Percentiles rank a stretch among this genome's conserved stretches.
Evolutionary conservation across 2,888 invertebrate genomes (phyloP).

Genomic region (Elegia similella): DNA sequence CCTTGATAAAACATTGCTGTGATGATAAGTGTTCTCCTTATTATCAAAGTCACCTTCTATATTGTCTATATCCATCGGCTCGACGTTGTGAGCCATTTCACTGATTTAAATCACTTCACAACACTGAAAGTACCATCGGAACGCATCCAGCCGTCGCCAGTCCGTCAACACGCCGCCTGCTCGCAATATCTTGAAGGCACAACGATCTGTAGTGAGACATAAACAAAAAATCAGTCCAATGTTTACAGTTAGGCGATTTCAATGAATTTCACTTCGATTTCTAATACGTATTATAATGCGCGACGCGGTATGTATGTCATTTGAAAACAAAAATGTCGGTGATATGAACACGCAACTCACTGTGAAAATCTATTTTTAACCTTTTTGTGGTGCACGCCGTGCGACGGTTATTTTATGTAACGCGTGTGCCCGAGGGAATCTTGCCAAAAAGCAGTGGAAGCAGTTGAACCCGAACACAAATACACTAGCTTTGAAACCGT

Average conservation of each 20-base stretch:
- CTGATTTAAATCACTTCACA: conserved; percentile 27
- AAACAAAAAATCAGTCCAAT: conserved; percentile 61
- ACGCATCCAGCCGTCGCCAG: conserved; percentile 6
- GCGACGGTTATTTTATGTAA: conserved; percentile 70
- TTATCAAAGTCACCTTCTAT: conserved; percentile 67
- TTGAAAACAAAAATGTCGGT: conserved; percentile 75
- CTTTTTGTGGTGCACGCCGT: conserved; percentile 61
- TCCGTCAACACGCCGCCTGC: conserved; percentile 20
- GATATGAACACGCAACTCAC: conserved; percentile 67
- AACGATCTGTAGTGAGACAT: conserved; percentile 43
- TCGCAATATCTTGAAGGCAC: conserved; percentile 32
- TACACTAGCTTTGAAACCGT: conserved; percentile 52
- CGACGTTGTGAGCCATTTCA: conserved; percentile 61
- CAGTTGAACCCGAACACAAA: conserved; percentile 43
- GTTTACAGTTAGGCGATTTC: conserved; percentile 65
- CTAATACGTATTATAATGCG: conserved; percentile 57
- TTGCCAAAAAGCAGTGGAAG: conserved; percentile 67
- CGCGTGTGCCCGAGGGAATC: conserved; percentile 67
- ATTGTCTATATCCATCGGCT: conserved; percentile 69
- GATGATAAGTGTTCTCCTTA: conserved; percentile 66
- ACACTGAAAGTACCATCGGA: conserved; percentile 17
- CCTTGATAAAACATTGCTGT: conserved; percentile 57
- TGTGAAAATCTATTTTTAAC: conserved; percentile 74
- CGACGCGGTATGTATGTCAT: conserved; percentile 70
- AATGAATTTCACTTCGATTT: conserved; percentile 72